These are phyloP conservation scores for Telenomus remus DNA, from an alignment of 1,140 invertebrate genomes.

Conservation along the genomic window DNA sequence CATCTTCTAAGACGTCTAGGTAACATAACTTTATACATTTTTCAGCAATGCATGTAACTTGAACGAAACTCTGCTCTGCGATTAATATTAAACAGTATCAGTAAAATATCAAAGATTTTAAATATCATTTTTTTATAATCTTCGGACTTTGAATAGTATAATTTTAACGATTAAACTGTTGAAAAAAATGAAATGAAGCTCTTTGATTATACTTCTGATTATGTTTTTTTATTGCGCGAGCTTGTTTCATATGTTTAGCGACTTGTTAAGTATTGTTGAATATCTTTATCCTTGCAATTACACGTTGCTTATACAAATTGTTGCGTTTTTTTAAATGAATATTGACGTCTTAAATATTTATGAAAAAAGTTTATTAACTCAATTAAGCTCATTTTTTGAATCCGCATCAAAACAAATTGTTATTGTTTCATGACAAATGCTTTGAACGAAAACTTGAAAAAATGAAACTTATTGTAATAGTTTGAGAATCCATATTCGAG, in stretches of 20 bases:
- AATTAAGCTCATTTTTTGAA: no score
- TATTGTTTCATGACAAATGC: no score
- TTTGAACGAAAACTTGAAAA: no score
- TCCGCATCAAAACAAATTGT: no score
- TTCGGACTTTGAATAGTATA: constrained; percentile 20
- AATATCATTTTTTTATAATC: no score
- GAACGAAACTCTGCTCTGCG: constrained; percentile 48
- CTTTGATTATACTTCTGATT: constrained; percentile 26
- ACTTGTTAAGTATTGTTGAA: constrained; percentile 25
- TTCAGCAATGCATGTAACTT: constrained; percentile 69
- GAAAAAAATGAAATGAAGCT: background rate
- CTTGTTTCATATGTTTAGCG: constrained; percentile 31
- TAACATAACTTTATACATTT: constrained; percentile 69
- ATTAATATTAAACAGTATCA: constrained; percentile 48
- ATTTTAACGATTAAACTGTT: no score
- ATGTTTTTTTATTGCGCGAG: constrained; percentile 44
- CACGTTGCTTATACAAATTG: constrained; percentile 29
- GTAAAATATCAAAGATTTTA: no score
- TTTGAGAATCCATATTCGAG: no score
- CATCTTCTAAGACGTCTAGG: constrained; percentile 75
- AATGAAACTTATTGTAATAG: no score
- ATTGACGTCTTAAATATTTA: no score
- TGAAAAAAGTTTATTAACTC: no score
- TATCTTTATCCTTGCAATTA: constrained; percentile 2
- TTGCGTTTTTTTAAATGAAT: constrained; percentile 13